A percentile compares a stretch with the other conserved stretches of the same genome.
These are phyloP conservation scores for Mesoclemmys tuberculata DNA, from an alignment of 2,113 vertebrate species.

Conservation along the genomic window DNA sequence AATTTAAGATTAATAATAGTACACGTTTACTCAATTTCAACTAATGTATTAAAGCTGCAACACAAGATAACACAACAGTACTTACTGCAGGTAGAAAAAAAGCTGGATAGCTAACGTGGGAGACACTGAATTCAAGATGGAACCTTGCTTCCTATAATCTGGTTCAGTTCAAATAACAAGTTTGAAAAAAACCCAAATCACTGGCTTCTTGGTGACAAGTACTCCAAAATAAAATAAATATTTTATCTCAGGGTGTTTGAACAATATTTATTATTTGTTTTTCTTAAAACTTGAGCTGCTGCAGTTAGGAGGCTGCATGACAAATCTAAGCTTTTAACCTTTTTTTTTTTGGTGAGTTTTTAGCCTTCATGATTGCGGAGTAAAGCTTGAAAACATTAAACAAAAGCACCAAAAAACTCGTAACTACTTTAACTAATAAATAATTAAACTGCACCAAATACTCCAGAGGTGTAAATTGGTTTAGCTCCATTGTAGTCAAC, in stretches of 20 bases:
- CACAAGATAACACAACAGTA: not conserved
- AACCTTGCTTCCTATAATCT: rapidly evolving
- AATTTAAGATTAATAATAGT: rapidly evolving
- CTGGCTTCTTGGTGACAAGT: not conserved
- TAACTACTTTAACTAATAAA: not conserved
- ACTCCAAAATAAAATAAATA: not conserved
- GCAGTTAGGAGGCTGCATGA: too few species aligned
- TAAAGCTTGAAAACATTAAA: too few species aligned
- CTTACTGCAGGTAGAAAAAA: not conserved
- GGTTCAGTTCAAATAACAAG: not conserved
- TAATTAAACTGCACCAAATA: too few species aligned
- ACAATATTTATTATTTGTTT: too few species aligned
- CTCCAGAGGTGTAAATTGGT: too few species aligned
- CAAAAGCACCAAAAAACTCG: too few species aligned
- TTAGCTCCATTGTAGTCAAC: not conserved
- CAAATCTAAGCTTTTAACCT: too few species aligned
- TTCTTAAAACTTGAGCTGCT: too few species aligned
- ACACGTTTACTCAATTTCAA: rapidly evolving
- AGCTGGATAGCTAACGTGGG: rapidly evolving
- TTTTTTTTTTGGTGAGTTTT: too few species aligned
- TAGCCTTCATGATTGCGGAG: too few species aligned
- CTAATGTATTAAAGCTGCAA: not conserved
- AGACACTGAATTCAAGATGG: not conserved
- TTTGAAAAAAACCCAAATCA: not conserved
- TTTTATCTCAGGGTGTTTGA: not conserved